Evolutionary conservation across 1,140 invertebrate species (phyloP).

Genomic region (Xylocopa sonorina): DNA sequence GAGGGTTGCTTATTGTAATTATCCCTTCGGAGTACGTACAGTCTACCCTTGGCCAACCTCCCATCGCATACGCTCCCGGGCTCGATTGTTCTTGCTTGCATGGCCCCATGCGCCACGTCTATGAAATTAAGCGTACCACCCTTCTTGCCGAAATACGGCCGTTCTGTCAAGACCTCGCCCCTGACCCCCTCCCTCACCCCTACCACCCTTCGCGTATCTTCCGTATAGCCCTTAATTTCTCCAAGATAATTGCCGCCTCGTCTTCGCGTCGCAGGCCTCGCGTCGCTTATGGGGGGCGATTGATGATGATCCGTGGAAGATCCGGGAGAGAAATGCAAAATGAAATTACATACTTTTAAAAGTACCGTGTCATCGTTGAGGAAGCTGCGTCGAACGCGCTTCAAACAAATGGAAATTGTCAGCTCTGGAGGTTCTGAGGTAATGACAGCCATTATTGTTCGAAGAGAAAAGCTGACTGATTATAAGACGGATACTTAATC

Average conservation of each 20-base stretch:
- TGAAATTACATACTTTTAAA: constrained; percentile 52
- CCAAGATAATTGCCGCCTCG: constrained; percentile 63
- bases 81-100: constrained; percentile 70
- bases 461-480: too few species aligned
- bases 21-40: constrained; percentile 64
- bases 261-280: constrained; percentile 56
- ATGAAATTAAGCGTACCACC: constrained; percentile 70
- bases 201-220: constrained; percentile 40
- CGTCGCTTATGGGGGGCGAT: constrained; percentile 26
- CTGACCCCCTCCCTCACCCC: not conserved
- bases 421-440: too few species aligned
- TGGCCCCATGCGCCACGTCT: constrained; percentile 64
- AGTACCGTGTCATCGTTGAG: constrained; percentile 33
- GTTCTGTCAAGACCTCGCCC: constrained; percentile 62
- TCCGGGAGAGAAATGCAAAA: constrained; percentile 24
- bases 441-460: too few species aligned
- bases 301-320: constrained; percentile 31
- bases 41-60: constrained; percentile 61
- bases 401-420: not conserved
- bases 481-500: not conserved
- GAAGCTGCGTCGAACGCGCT: not conserved
- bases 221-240: constrained; percentile 67
- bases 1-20: constrained; percentile 70
- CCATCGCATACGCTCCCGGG: constrained; percentile 65
- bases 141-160: constrained; percentile 66